phyloP scores from a whole-genome alignment of 1,140 invertebrate genomes.

The Diachasma alloeum region DNA sequence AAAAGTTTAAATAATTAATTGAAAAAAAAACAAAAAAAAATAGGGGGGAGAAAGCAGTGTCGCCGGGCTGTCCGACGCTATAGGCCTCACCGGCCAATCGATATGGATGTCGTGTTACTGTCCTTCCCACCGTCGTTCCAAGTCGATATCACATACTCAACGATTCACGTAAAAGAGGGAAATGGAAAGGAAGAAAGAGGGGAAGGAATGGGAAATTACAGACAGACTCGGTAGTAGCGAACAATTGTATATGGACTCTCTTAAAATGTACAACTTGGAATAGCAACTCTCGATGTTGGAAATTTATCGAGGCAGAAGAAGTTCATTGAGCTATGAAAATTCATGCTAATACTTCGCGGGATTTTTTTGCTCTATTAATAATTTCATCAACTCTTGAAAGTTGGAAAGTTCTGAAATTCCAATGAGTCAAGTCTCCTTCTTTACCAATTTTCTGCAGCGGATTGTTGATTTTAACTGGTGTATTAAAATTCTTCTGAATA shows the following conservation, averaged over 20 bases:
- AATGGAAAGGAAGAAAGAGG: neutral
- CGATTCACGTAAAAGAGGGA: neutral
- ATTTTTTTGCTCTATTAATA: too few relatives aligned
- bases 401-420: too few relatives aligned
- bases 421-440: too few relatives aligned
- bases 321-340: too few relatives aligned
- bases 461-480: too few relatives aligned
- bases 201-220: neutral
- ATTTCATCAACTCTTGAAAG: too few relatives aligned
- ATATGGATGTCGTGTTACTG: conserved; percentile 24
- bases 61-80: neutral
- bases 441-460: too few relatives aligned
- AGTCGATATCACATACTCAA: conserved; percentile 7
- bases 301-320: too few relatives aligned
- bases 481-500: too few relatives aligned
- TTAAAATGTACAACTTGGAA: neutral
- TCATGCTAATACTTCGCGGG: too few relatives aligned
- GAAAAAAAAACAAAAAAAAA: neutral
- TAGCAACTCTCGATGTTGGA: too few relatives aligned
- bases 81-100: neutral
- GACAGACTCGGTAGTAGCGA: neutral
- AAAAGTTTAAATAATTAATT: conserved; percentile 40
- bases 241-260: neutral
- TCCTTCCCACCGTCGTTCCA: conserved; percentile 15
- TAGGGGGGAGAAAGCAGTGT: neutral